phyloP scores from a whole-genome alignment of 2,113 vertebrate genomes.

The Microcebus murinus region DNA sequence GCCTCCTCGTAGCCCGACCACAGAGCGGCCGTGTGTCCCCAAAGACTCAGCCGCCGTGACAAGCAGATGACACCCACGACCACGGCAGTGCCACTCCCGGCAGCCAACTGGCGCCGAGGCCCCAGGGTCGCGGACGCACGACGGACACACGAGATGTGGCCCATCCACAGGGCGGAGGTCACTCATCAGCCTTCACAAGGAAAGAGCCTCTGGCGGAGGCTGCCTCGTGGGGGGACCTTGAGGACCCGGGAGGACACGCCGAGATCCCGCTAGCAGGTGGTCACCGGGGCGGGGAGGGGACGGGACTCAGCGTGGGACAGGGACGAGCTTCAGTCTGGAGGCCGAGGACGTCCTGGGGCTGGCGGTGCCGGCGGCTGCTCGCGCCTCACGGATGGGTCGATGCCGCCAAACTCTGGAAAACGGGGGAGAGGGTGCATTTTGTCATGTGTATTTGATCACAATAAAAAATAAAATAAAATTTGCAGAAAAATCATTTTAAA shows the following conservation, averaged over 20 bases:
- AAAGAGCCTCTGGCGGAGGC: rapidly evolving
- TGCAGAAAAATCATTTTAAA: neutral
- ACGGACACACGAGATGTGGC: rapidly evolving
- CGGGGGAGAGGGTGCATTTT: neutral
- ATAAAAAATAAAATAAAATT: neutral
- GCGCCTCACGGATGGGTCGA: rapidly evolving
- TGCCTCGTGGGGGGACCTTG: rapidly evolving
- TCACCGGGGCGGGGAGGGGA: neutral
- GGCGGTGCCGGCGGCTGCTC: rapidly evolving
- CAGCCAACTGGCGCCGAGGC: too few species aligned
- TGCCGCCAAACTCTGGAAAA: rapidly evolving
- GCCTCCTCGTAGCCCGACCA: neutral
- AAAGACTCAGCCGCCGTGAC: too few species aligned
- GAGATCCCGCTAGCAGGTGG: too few species aligned
- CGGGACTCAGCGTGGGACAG: rapidly evolving
- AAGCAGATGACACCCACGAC: too few species aligned
- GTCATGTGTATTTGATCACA: neutral
- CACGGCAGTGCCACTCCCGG: neutral
- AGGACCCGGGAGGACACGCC: too few species aligned
- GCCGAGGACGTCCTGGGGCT: neutral
- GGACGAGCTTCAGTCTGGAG: rapidly evolving
- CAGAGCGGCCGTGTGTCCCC: rapidly evolving
- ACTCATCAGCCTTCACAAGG: neutral
- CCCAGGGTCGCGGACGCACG: rapidly evolving
- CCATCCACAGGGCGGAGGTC: rapidly evolving